phyloP scores from a whole-genome alignment of 1,140 invertebrate species.

The Dreissena polymorpha region DNA sequence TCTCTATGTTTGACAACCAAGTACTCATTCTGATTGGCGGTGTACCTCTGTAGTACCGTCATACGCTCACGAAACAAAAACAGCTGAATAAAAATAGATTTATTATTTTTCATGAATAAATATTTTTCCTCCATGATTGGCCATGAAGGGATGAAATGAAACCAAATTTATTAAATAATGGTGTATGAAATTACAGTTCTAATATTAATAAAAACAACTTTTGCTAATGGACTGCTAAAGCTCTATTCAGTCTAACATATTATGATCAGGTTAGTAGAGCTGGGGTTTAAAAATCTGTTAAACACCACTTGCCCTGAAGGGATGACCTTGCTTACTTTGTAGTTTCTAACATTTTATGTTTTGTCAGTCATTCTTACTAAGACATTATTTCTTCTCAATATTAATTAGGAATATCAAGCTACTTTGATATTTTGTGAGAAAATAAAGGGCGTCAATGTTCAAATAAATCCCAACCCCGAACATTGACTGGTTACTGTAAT shows the following conservation, averaged over 20 bases:
- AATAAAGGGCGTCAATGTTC: no score
- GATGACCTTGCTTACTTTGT: no score
- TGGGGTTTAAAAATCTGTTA: no score
- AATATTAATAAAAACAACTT: not conserved
- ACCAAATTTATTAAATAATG: not conserved
- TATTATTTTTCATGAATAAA: not conserved
- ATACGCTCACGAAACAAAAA: slow-evolving; percentile 73
- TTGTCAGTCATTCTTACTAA: no score
- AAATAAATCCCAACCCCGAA: no score
- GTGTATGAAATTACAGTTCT: not conserved
- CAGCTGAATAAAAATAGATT: slow-evolving; percentile 62
- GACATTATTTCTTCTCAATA: no score
- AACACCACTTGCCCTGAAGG: no score
- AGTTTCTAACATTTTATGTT: no score
- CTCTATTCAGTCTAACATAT: not conserved
- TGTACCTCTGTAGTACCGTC: slow-evolving; percentile 55
- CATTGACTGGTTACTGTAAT: no score
- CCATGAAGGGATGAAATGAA: not conserved
- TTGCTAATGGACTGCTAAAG: not conserved
- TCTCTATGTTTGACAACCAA: slow-evolving; percentile 69
- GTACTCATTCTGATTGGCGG: slow-evolving; percentile 75
- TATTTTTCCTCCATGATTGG: not conserved
- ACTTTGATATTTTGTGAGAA: no score
- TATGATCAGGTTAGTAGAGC: not conserved
- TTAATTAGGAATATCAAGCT: no score